Evolutionary conservation across 1,140 invertebrate genomes (phyloP).

Genomic region (Lepidurus packardi): DNA sequence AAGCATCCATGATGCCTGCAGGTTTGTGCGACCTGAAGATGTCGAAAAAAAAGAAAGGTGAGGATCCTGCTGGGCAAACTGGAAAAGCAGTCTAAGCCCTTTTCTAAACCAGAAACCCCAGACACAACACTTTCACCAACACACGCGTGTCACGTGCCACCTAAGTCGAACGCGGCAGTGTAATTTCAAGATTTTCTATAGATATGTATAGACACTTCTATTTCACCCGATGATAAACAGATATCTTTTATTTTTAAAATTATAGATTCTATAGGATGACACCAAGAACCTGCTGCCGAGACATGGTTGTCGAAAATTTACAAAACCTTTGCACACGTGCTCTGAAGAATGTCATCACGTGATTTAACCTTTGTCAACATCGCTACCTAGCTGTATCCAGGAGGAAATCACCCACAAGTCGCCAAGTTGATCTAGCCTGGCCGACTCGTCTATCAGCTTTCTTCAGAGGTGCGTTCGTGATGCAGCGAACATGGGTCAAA

Average conservation of each 20-base stretch:
- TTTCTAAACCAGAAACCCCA: neutral
- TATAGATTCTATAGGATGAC: too few species aligned
- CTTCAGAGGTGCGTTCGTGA: too few species aligned
- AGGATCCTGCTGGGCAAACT: neutral
- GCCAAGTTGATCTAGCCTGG: neutral
- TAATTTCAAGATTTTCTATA: too few species aligned
- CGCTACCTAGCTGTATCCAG: neutral
- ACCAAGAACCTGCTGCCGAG: too few species aligned
- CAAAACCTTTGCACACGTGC: neutral
- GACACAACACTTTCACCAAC: neutral
- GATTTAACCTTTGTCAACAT: neutral
- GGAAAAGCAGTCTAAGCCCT: neutral
- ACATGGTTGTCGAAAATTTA: neutral
- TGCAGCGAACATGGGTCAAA: too few species aligned
- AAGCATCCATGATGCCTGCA: neutral
- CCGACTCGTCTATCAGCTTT: neutral
- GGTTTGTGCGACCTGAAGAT: neutral
- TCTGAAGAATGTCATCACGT: neutral
- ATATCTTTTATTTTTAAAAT: too few species aligned
- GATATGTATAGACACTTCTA: too few species aligned
- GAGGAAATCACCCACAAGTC: neutral
- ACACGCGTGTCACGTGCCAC: neutral
- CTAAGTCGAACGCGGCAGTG: neutral
- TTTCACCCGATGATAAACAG: too few species aligned
- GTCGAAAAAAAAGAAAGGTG: neutral